These are phyloP conservation scores for Tetragnatha versicolor DNA, from an alignment of 1,140 invertebrate species.

Conservation along the genomic window DNA sequence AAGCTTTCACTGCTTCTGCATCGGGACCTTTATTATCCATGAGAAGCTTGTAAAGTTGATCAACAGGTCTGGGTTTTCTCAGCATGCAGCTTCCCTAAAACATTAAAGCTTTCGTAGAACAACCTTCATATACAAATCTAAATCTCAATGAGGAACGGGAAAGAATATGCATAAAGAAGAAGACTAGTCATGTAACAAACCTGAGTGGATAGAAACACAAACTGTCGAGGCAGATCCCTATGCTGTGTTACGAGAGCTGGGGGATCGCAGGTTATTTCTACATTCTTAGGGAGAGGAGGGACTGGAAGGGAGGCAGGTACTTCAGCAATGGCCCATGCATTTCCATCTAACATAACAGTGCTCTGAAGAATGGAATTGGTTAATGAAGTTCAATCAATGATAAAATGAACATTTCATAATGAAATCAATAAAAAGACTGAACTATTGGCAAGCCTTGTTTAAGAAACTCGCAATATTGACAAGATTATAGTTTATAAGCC, in stretches of 20 bases:
- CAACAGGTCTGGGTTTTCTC: slow-evolving; percentile 82
- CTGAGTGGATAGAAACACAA: slow-evolving; percentile 85
- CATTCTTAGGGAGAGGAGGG: slow-evolving; percentile 30
- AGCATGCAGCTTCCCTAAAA: slow-evolving; percentile 81
- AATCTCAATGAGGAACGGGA: not conserved
- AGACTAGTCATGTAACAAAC: slow-evolving; percentile 62
- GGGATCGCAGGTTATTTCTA: slow-evolving; percentile 64
- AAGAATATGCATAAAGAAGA: not conserved
- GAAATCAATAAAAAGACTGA: too few species aligned
- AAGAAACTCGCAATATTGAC: not conserved
- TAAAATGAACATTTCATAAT: too few species aligned
- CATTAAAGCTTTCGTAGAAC: not conserved
- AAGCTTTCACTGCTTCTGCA: slow-evolving; percentile 80
- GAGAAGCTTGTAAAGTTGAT: slow-evolving; percentile 81
- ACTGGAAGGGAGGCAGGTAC: slow-evolving; percentile 61
- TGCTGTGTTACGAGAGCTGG: slow-evolving; percentile 77
- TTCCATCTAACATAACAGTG: slow-evolving; percentile 79
- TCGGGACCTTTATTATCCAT: slow-evolving; percentile 84
- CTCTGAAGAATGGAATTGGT: slow-evolving; percentile 67
- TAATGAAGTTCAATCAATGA: too few species aligned
- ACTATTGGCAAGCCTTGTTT: too few species aligned
- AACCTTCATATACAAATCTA: not conserved
- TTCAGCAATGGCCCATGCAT: slow-evolving; percentile 82
- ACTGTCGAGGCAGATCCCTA: slow-evolving; percentile 75
- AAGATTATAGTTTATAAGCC: too few species aligned